These are phyloP conservation scores for Nomada hirtipes DNA, from an alignment of 2,888 invertebrate species.

Conservation along the genomic window DNA sequence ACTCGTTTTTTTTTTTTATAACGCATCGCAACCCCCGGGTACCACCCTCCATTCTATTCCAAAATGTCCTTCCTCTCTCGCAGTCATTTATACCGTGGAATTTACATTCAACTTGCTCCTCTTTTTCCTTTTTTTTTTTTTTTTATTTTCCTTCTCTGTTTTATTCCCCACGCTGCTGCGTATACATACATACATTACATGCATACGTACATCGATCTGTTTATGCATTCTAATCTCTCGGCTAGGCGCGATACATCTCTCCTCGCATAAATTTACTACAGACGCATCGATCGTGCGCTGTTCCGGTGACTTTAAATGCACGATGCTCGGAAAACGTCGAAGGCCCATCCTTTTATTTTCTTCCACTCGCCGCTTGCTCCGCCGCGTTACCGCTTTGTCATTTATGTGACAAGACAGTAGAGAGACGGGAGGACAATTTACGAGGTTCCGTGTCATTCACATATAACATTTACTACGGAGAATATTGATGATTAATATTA, in stretches of 20 bases:
- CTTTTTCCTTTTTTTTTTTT: not conserved
- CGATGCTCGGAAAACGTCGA: conserved; percentile 4
- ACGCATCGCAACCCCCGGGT: not conserved
- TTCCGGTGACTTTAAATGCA: conserved; percentile 5
- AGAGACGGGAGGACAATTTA: not conserved
- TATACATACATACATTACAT: too few relatives aligned
- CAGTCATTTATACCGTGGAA: conserved; percentile 6
- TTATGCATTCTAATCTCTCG: conserved; percentile 25
- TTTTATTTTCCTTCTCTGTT: not conserved
- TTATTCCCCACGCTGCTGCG: not conserved
- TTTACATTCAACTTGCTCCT: conserved; percentile 2
- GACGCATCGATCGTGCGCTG: conserved; percentile 21
- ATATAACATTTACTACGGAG: too few relatives aligned
- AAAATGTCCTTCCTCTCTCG: too few relatives aligned
- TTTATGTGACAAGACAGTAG: not conserved
- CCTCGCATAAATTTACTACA: conserved; percentile 17
- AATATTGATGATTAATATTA: too few relatives aligned
- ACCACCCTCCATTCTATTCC: not conserved
- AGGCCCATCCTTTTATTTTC: not conserved
- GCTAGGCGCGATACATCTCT: conserved; percentile 15
- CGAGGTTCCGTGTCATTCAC: too few relatives aligned
- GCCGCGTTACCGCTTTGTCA: not conserved
- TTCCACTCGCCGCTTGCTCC: not conserved
- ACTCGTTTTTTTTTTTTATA: conserved; percentile 1
- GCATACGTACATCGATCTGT: conserved; percentile 16